Base-by-base conservation (phyloP, 2,113 vertebrate species). In the Gyps fulvus region DNA sequence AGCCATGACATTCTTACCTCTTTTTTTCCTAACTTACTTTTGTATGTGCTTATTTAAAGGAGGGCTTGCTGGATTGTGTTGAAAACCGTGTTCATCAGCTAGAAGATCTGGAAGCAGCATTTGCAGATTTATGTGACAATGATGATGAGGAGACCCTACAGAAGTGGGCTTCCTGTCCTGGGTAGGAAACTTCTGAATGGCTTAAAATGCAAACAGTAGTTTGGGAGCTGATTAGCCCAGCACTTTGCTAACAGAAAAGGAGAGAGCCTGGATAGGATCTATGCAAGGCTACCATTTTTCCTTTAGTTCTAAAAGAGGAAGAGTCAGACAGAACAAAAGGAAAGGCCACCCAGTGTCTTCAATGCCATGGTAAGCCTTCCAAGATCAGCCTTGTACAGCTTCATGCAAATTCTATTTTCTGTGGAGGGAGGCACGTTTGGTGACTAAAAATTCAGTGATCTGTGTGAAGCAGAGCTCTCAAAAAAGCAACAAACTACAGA, bases 21-120 rank as follows among this genome's bases (percentile, higher is more conserved):
- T 26, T 81, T 43, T 86, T 74, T 67, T 34, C n/a, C 62, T 91
- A 57, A 92, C n/a, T 5, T 47, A 58, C 81, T 94, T 94, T 67
- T n/a, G 4, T 96, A 17, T 89, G 4, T 97, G 27, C 29, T 95
- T 94, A 16, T 62, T 94, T 94, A 70, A 97, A 98, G 98, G 98
- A 98, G 38, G 93, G 77, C 25, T 97, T 99, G 29, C 84, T 98
- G 43, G 99, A 99, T 93, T 99, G 99, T 95, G 99, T 99, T 32
- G 99, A 99, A 95, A 97, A 87, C 66, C 99, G 99, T 26, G 96
- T 98, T 7, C 99, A 82, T 90, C 99, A 99, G 77, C 96, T 99
- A 54, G 99, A 99, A 97, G 99, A 99, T 78, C 98, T 99, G 83
- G 99, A 99, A 97, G 99, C 98, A 38, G 98, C 98, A 2, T 99